Evolutionary conservation across 2,888 invertebrate species (phyloP), one percentile per base, ranked within the genome.

Genomic region (Cotesia congregata): DNA sequence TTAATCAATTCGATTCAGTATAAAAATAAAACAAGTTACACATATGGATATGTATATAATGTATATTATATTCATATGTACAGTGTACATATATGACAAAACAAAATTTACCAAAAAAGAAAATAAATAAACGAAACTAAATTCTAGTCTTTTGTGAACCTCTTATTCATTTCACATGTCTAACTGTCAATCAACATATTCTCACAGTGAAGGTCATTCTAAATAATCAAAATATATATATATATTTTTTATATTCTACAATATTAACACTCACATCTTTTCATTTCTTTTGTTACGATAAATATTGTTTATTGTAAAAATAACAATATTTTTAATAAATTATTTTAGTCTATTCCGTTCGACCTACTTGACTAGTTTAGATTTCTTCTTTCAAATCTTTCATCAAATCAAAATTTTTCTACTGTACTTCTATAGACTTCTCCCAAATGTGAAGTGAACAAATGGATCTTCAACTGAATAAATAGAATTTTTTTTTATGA

Each of bases 1-100:
- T 77, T 77, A 77, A 77, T 77, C 77, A 77, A 77, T 77, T 77
- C 74, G 77, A 77, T 77, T 77, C 77, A 74, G 74, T 70, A 65
- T 39, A 78, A 67, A 41, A 70, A 69, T 50, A 72, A 68, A 78
- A 75, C 69, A 70, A 76, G 72, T 59, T 67, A 50, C 50, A 50
- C 50, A 50, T 50, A 50, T 50, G 50, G 7, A 64, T 50, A 50
- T 50, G 9, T 50, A 50, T 50, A 61, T 67, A n/a, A 41, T 64
- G 40, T 70, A 68, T 65, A 69, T 41, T 30, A 30, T 30, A 30
- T 30, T 30, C 30, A 30, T 30, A 30, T 30, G 30, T 30, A 30
- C 30, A 30, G 72, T 72, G 65, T 40, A 71, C 38, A 7, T 60
- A 74, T 17, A 60, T 64, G 59, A 60, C 17, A 39, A 39, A 74